Evolutionary conservation across 2,113 vertebrate genomes (phyloP), one percentile per base, ranked within the genome.

Genomic region (Plectropomus leopardus): DNA sequence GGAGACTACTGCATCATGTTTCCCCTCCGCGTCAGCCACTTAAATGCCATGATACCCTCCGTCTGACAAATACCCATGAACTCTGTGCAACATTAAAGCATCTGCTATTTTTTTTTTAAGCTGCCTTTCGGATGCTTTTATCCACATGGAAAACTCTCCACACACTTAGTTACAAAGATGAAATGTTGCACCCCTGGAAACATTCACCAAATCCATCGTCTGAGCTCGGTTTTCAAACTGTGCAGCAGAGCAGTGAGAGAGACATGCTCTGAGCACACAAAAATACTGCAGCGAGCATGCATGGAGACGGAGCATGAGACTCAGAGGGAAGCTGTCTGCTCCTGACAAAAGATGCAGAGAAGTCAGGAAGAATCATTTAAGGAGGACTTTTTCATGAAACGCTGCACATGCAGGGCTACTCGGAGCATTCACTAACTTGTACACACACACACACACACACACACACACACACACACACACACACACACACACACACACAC

Each of bases 1-100:
- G 87, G 83, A 89, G 68, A 82, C 74, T 60, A 87, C 80, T 86
- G 89, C 90, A 94, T 93, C 87, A 89, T 82, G 81, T 89, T 82
- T 89, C 84, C 63, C 71, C 63, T 76, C 28, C 34, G 45, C 67
- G 53, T 77, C 86, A 85, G 75, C 73, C 80, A 72, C 79, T 86
- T 66, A 80, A 89, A 88, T 16, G 34, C 64, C 67, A 88, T 63
- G 60, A 89, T 64, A 80, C 42, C 47, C 54, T 76, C 42, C 74
- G 59, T 57, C 58, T 60, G 58, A 86, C 59, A 72, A 86, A 90
- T 24, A 80, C 66, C 51, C 70, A 69, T 50, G 23, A 84, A 83
- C 72, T 71, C 60, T 1, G 61, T 10, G 24, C n/a, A 71, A 73
- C 66, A 60, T 73, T 50, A 40, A 65, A 53, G 60, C 64, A 53